Evolutionary conservation across 2,797 vertebrate genomes (phyloP), one percentile per base, ranked within the genome.

Genomic region (Sebastes goodei): DNA sequence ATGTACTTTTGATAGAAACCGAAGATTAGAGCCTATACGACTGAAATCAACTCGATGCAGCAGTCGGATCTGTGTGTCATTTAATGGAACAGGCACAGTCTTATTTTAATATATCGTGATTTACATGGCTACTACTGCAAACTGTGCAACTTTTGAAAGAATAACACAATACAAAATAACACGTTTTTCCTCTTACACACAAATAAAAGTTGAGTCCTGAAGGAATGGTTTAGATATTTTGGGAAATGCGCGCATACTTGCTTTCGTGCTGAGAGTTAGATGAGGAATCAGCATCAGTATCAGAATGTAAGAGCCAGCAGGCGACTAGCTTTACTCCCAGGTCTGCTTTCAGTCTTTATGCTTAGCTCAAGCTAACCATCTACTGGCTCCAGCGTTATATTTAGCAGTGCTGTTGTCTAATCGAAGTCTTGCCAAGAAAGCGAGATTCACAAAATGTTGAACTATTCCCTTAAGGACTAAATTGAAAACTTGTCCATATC

Each of bases 141-240:
- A 32, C 57, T 20, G 42, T 38, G 46, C 11, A 23, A 33, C 21
- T 35, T 69, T 12, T 23, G 12, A 30, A 52, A 32, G 29, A 68
- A 10, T 7, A 14, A 14, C 0, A 0, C 1, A 0, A n/a, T 20
- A n/a, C 3, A n/a, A 52, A 52, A 20, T 52, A 46, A 46, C 42
- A n/a, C 9, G 2, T 21, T 66, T 65, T 14, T 32, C 11, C 42
- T 30, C 10, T 30, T 30, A 8, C 35, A 65, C 2, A 65, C 21
- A 4, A 7, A 66, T 42, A 29, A 10, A 52, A n/a, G n/a, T 8
- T 67, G 1, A 8, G 17, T 49, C 42, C 25, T 42, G 4, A 38
- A 25, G 8, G 21, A 10, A 25, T 17, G 1, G 6, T 65, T 25
- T 23, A 10, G 21, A 25, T 63, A 64, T 64, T 42, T 64, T 42